Percentiles rank a stretch among this genome's conserved stretches.
These are phyloP conservation scores for Exephanes ischioxanthus DNA, from an alignment of 2,888 invertebrate species.

Conservation along the genomic window DNA sequence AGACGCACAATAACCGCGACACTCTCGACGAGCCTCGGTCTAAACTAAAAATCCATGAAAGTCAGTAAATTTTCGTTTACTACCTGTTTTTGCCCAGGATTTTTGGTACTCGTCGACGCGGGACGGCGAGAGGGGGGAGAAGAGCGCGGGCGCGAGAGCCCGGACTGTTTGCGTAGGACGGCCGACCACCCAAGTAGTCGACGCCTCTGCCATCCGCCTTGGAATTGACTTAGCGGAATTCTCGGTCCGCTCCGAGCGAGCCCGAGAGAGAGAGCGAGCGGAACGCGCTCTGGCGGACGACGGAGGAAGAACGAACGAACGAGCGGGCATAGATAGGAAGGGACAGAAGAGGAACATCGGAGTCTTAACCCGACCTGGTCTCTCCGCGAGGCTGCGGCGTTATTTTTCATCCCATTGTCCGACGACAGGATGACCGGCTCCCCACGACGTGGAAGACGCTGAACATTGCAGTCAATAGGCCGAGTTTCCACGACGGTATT, in stretches of 20 bases:
- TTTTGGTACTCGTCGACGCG: conserved; percentile 60
- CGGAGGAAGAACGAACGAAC: conserved; percentile 42
- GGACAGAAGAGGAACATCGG: conserved; percentile 27
- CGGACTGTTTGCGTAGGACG: conserved; percentile 82
- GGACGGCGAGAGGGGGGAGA: conserved; percentile 22
- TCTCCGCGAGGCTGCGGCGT: conserved; percentile 60
- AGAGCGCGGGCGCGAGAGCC: conserved; percentile 67
- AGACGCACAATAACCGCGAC: conserved; percentile 15
- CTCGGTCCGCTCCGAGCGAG: conserved; percentile 48
- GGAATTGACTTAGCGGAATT: conserved; percentile 82
- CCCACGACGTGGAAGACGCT: conserved; percentile 67
- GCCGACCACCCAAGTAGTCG: conserved; percentile 80
- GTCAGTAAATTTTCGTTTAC: conserved; percentile 80
- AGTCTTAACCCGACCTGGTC: conserved; percentile 74
- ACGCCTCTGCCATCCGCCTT: conserved; percentile 79
- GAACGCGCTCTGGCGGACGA: conserved; percentile 42
- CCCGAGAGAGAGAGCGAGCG: neutral
- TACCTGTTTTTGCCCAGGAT: conserved; percentile 75
- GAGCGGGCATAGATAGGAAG: conserved; percentile 27
- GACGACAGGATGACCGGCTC: conserved; percentile 73
- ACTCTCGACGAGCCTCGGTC: neutral
- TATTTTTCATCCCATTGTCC: conserved; percentile 80
- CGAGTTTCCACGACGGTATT: conserved; percentile 60
- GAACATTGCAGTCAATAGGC: conserved; percentile 66
- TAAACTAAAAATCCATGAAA: conserved; percentile 74